phyloP scores from a whole-genome alignment of 2,797 vertebrate genomes.

The Coranthus polyacanthus region DNA sequence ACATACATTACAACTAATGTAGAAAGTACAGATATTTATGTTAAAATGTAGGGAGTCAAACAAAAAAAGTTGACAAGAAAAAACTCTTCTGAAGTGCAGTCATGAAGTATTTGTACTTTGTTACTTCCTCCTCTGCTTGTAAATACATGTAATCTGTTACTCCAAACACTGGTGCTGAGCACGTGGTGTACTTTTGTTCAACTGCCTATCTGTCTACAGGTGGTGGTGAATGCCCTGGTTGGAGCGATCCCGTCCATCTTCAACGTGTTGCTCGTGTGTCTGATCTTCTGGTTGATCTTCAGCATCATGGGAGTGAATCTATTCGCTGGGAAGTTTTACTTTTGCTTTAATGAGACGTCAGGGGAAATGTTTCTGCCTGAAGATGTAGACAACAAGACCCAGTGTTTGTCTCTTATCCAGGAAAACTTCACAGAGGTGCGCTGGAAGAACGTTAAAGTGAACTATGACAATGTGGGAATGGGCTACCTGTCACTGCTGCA shows the following conservation, averaged over 20 bases:
- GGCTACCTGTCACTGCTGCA: slow-evolving; percentile 95
- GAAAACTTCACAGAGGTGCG: slow-evolving; percentile 71
- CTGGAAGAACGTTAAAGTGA: slow-evolving; percentile 93
- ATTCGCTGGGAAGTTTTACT: slow-evolving; percentile 94
- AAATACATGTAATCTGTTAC: no score
- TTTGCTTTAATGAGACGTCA: slow-evolving; percentile 90
- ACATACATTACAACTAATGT: no score
- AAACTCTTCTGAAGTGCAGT: no score
- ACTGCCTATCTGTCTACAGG: no score
- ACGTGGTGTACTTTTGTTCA: no score
- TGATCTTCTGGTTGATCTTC: slow-evolving; percentile 98
- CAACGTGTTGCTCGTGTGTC: slow-evolving; percentile 94
- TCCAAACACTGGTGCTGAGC: no score
- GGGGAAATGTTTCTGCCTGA: slow-evolving; percentile 67
- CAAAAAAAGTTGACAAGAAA: no score
- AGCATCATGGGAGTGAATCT: slow-evolving; percentile 97
- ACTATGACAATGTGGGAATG: slow-evolving; percentile 94
- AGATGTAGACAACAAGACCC: slow-evolving; percentile 86
- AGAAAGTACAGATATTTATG: no score
- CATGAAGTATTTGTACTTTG: no score
- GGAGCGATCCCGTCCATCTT: slow-evolving; percentile 97
- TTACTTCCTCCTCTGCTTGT: no score
- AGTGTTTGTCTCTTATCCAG: slow-evolving; percentile 84
- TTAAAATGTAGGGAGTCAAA: no score
- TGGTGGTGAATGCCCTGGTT: slow-evolving; percentile 85